Percentiles rank a stretch among this genome's conserved stretches.
Evolutionary conservation across 53 echinoderm and acorn worm genomes (phyloP).

Genomic region (Apostichopus leukothele): DNA sequence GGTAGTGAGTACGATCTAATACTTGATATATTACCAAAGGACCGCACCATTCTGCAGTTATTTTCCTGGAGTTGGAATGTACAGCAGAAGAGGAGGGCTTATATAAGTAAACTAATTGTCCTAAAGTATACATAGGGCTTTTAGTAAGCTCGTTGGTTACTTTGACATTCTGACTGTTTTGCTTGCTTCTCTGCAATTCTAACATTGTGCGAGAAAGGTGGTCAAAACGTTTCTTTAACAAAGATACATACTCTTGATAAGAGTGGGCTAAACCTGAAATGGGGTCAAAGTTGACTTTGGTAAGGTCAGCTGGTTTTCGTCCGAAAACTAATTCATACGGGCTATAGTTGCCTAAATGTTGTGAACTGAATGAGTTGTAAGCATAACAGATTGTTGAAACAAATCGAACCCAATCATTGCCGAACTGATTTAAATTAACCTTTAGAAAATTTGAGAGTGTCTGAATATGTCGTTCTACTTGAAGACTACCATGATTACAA

Average conservation of each 20-base stretch:
- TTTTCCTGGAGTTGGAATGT: not conserved
- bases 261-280: not conserved
- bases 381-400: conserved; percentile 33
- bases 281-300: conserved; percentile 23
- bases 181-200: conserved; percentile 36
- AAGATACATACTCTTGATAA: no score
- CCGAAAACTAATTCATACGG: conserved; percentile 47
- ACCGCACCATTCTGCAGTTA: not conserved
- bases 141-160: not conserved
- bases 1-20: conserved; percentile 49
- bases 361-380: conserved; percentile 26
- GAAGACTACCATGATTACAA: no score
- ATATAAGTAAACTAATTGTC: conserved; percentile 31
- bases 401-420: not conserved
- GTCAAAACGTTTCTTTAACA: no score
- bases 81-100: conserved; percentile 15
- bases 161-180: conserved; percentile 34
- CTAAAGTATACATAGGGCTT: conserved; percentile 37
- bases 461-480: no score
- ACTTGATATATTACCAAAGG: not conserved
- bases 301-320: conserved; percentile 34
- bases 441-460: no score
- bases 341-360: conserved; percentile 35
- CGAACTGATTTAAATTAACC: not conserved
- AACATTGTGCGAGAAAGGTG: conserved; percentile 5